Evolutionary conservation across 2,797 vertebrate genomes (phyloP), one percentile per base, ranked within the genome.

Genomic region (Mus minutoides): DNA sequence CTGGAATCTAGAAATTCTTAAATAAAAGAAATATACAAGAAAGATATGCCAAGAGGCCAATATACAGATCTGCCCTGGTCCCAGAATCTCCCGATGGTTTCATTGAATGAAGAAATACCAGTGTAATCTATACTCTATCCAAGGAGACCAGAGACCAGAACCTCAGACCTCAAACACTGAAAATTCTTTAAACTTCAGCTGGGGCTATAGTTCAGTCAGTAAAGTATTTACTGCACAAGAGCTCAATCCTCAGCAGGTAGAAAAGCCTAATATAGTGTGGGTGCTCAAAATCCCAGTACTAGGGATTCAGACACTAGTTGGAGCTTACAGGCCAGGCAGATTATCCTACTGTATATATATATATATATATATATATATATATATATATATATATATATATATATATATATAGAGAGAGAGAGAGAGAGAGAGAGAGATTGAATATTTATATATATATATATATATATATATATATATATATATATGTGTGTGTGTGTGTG

Each of bases 1-100:
- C 64, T 92, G 19, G 88, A 94, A 24, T 88, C 82, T 21, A 83
- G 76, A 92, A 94, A 82, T 86, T 56, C 40, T 86, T 56, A 77
- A 56, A 75, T 31, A 60, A 14, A 26, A 93, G 46, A 95, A 96
- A 86, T 88, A 17, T 62, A 0, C 19, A 82, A 77, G 40, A 46
- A 67, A 21, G 54, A 78, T 80, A 22, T 29, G 29, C 62, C 12
- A 56, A 86, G 73, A 95, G 13, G 19, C 24, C 58, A 86, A 87
- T 82, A 5, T 3, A 26, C 1, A 16, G 26, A 86, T 11, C 90
- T 46, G 26, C 1, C 49, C 71, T 93, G 67, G 34, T 22, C 77
- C 52, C 19, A 49, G 19, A 46, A 34, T 62, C 67, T 62, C 49
- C 24, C 49, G 40, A 54, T 62, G n/a, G 77, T 82, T 91, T 80